Base-by-base conservation (phyloP, 2,113 vertebrate genomes). In the Anser cygnoides region DNA sequence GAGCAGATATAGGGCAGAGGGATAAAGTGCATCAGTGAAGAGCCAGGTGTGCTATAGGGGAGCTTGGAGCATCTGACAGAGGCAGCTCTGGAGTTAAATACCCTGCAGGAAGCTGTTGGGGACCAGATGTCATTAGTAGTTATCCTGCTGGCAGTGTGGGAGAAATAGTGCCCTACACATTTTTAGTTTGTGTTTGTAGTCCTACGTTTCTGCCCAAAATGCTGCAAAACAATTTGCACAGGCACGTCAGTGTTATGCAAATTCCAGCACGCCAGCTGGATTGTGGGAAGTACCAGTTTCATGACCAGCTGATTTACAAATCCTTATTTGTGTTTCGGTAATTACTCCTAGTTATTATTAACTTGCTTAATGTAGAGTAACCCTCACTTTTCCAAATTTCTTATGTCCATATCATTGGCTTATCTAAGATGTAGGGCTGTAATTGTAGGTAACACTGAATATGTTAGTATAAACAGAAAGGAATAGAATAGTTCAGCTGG, bases 181-280 rank as follows among this genome's bases (percentile, higher is more conserved):
- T 63, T 79, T 65, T 18, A 5, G 20, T 72, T 33, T 68, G 17
- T 2, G 71, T 84, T 72, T 82, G 22, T 81, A 89, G 52, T 58
- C 35, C 46, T 73, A 10, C 6, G 4, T 88, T 58, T 83, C 46
- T 88, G 7, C 46, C 57, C 52, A 19, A 15, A 44, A 41, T 84
- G 66, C 52, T 96, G n/a, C 6, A 83, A 39, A 92, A 79, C 29
- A 46, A 77, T 66, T 68, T 54, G 7, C 43, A 77, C 1, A 1
- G 33, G 25, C 87, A n/a, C 14, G 35, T 61, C n/a, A 22, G 22
- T 65, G 22, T 79, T 11, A 0, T 70, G 76, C 37, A 71, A 77
- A 89, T 93, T 85, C 75, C 79, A 84, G 6, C 25, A 89, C 85
- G 63, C 26, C 77, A 89, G n/a, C n/a, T 85, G 77, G 75, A 61